Conservation (phyloP, 1,140 invertebrate genomes). For the Patella vulgata region DNA sequence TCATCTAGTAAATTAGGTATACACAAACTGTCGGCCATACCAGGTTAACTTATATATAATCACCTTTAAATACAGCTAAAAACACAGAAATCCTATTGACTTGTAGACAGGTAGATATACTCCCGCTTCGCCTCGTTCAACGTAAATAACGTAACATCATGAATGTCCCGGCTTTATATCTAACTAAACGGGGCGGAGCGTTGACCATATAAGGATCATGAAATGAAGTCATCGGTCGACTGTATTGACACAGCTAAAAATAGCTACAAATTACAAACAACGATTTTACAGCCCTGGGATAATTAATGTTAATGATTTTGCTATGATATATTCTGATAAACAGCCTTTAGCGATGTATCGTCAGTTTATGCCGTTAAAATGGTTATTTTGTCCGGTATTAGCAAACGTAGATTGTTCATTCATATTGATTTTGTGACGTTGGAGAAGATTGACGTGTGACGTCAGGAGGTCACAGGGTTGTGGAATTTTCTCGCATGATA, state of each 20-base stretch:
- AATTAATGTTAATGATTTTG: too few relatives aligned
- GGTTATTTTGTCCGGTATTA: not conserved
- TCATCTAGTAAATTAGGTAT: conserved; percentile 54
- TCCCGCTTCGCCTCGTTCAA: not conserved
- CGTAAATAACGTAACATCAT: not conserved
- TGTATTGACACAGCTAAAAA: not conserved
- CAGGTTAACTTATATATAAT: conserved; percentile 4
- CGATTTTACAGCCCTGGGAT: not conserved
- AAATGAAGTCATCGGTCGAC: conserved; percentile 15
- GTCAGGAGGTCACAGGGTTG: too few relatives aligned
- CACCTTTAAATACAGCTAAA: not conserved
- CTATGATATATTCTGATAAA: not conserved
- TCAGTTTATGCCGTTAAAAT: not conserved
- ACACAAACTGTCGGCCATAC: conserved; percentile 48
- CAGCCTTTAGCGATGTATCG: not conserved
- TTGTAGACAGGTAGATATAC: conserved; percentile 10
- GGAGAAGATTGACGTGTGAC: too few relatives aligned
- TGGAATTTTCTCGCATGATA: too few relatives aligned
- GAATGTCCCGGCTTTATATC: not conserved
- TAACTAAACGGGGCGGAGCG: conserved; percentile 14
- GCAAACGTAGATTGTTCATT: not conserved
- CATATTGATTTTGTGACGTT: too few relatives aligned
- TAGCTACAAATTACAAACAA: not conserved
- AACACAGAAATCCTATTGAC: not conserved
- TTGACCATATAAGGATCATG: conserved; percentile 4